A percentile compares a stretch with the other conserved stretches of the same genome.
These are phyloP conservation scores for Pherbina coryleti DNA, from an alignment of 2,888 invertebrate species.

Conservation along the genomic window DNA sequence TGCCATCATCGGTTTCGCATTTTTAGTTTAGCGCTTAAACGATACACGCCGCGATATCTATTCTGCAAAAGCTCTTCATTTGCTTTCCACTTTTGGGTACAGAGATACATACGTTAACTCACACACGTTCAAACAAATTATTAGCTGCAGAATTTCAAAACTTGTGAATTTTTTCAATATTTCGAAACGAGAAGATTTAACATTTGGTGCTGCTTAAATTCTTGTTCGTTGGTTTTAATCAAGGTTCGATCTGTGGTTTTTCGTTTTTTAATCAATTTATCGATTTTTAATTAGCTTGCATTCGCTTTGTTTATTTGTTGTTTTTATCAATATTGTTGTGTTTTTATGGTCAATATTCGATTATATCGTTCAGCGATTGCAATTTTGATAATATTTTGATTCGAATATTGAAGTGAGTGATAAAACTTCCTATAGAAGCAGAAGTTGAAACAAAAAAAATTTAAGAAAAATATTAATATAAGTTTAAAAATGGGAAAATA, in stretches of 20 bases:
- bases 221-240: neutral
- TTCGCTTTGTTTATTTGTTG: neutral
- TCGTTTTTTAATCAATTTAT: neutral
- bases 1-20: neutral
- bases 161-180: neutral
- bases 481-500: too few species aligned
- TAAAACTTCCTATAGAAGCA: too few species aligned
- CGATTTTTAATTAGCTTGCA: slow-evolving; percentile 23
- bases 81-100: neutral
- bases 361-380: neutral
- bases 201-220: neutral
- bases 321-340: neutral
- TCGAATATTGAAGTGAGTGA: too few species aligned
- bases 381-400: neutral
- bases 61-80: neutral
- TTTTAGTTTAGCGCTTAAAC: slow-evolving; percentile 18
- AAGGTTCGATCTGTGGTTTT: neutral
- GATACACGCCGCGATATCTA: neutral
- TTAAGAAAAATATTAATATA: too few species aligned
- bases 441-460: too few species aligned
- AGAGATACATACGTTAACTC: too few species aligned
- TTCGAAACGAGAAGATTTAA: neutral
- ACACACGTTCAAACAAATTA: neutral
- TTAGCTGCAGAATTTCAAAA: neutral
- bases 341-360: neutral